These are phyloP conservation scores for Brachyalestes nurse DNA, from an alignment of 2,797 vertebrate genomes.

Conservation along the genomic window DNA sequence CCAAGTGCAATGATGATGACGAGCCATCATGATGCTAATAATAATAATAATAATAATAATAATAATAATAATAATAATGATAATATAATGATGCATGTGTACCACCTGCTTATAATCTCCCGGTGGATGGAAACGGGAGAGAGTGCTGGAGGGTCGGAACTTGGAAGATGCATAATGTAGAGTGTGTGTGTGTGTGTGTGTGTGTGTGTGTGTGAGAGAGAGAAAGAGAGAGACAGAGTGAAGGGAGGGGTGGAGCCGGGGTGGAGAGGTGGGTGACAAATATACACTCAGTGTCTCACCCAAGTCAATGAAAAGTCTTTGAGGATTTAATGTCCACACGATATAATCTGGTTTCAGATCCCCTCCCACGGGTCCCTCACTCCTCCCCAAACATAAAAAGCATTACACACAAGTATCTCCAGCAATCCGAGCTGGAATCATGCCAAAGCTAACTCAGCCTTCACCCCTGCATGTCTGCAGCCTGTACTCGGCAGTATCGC, in stretches of 20 bases:
- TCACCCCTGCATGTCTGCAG: too few relatives aligned
- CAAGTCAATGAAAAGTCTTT: slow-evolving; percentile 36
- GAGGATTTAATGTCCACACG: neutral
- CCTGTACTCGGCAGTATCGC: neutral
- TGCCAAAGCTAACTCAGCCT: neutral
- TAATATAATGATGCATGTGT: slow-evolving; percentile 24
- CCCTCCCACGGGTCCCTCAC: neutral
- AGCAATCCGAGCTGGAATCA: slow-evolving; percentile 1
- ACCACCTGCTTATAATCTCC: slow-evolving; percentile 18
- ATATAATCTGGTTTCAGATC: neutral
- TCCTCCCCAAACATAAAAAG: neutral
- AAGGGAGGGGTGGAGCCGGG: neutral
- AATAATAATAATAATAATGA: neutral
- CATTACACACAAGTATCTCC: neutral
- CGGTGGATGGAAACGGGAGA: neutral
- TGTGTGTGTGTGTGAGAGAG: slow-evolving; percentile 11
- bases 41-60: neutral
- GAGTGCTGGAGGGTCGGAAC: slow-evolving; percentile 12
- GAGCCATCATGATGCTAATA: too few relatives aligned
- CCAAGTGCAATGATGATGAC: too few relatives aligned
- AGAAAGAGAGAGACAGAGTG: neutral
- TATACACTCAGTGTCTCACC: slow-evolving; percentile 19
- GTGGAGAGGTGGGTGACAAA: neutral
- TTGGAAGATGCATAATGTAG: slow-evolving; percentile 19
- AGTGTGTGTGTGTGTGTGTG: slow-evolving; percentile 27